phyloP scores from a whole-genome alignment of 2,888 invertebrate genomes.

The Lasioglossum oenotherae region DNA sequence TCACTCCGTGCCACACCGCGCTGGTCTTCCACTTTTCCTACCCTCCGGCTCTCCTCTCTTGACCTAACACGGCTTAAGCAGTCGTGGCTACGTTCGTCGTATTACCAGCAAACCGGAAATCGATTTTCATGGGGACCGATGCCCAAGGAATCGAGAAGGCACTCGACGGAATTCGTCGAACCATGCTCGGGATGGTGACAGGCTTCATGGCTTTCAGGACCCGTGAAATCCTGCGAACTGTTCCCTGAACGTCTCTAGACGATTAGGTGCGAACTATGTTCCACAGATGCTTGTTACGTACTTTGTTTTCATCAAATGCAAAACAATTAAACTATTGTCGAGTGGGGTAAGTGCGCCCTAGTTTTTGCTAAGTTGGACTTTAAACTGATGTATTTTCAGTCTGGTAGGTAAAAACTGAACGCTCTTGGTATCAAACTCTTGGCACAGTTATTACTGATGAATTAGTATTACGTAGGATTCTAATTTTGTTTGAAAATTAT shows the following conservation, averaged over 20 bases:
- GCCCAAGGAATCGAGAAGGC: constrained; percentile 20
- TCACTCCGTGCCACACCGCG: neutral
- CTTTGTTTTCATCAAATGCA: neutral
- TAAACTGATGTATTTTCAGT: no score
- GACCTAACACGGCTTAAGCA: constrained; percentile 36
- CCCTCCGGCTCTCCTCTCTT: constrained; percentile 10
- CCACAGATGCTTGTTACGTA: neutral
- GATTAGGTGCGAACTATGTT: neutral
- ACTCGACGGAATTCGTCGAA: neutral
- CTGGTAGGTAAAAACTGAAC: no score
- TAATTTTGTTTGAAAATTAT: no score
- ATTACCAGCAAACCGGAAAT: constrained; percentile 39
- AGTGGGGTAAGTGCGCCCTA: no score
- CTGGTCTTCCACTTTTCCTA: constrained; percentile 3
- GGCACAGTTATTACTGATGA: no score
- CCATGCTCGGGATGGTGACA: neutral
- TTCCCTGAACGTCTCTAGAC: neutral
- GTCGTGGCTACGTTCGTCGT: constrained; percentile 20
- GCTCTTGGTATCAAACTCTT: no score
- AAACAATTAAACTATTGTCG: no score
- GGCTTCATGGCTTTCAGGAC: neutral
- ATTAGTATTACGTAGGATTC: no score
- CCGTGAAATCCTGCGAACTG: neutral
- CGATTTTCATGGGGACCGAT: constrained; percentile 37
- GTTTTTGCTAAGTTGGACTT: no score